Base-by-base conservation (phyloP, 2,797 vertebrate genomes). In the Dromococcyx pavoninus region DNA sequence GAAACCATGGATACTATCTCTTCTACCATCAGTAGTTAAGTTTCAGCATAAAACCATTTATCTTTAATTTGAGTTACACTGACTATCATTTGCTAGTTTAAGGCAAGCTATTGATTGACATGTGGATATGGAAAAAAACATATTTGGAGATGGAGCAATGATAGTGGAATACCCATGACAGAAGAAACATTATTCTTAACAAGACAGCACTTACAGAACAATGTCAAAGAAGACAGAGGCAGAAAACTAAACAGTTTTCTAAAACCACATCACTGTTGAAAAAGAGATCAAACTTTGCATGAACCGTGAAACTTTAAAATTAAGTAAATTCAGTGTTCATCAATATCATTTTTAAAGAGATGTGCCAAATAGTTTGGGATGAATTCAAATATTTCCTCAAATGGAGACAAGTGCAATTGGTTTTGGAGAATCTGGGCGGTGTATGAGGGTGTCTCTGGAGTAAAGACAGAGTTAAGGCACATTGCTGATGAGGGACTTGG, bases 101-200 rank as follows among this genome's bases (percentile, higher is more conserved):
- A 97, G 78, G 64, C 60, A 94, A 94, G 91, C 3, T 89, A 32
- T 77, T 97, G 97, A 97, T 83, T 97, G 97, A 94, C 95, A 95
- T 96, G 96, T 95, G 97, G 96, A 93, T 96, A 87, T 66, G 77
- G 88, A 86, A 88, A 92, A 92, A 97, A 96, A 96, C 71, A 65
- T 92, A 94, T 91, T 91, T 94, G 91, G 95, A 95, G 92, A 94
- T 83, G 81, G 93, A 96, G 57, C 84, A 86, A 82, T 8, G 91
- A 86, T 90, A 84, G 91, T 1, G 4, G 95, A 95, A 97, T 91
- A 94, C 97, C 96, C 91, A 71, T 74, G 95, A 94, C 54, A 77
- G 96, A 95, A 95, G 93, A 94, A 88, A 92, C 66, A 5, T 92
- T 94, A 94, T 83, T 95, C 91, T 81, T 79, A 75, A 92, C 39